A percentile compares a stretch with the other conserved stretches of the same genome.
phyloP scores from a whole-genome alignment of 2,888 invertebrate species.

The Ormyrus thymus region DNA sequence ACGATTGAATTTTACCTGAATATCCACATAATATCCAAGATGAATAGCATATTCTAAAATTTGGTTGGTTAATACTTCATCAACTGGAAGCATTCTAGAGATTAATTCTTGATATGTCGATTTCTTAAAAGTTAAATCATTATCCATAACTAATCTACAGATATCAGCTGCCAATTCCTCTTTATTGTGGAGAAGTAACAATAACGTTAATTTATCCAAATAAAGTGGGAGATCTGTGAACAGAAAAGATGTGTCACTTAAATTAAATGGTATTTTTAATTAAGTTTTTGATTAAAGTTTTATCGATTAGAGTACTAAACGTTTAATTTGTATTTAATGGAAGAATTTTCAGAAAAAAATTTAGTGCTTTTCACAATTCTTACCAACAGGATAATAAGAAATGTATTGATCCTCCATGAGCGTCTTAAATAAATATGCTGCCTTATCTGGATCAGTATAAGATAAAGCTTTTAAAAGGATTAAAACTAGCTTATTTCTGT shows the following conservation, averaged over 20 bases:
- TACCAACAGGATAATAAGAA: conserved; percentile 65
- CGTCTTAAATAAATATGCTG: conserved; percentile 61
- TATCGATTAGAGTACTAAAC: too few relatives aligned
- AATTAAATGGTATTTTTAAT: too few relatives aligned
- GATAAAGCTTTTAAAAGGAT: conserved; percentile 63
- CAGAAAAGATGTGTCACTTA: background rate
- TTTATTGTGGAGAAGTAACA: conserved; percentile 51
- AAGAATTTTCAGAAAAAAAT: too few relatives aligned
- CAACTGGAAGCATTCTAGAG: conserved; percentile 57
- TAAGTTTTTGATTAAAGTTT: too few relatives aligned
- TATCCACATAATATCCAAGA: conserved; percentile 62
- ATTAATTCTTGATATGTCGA: conserved; percentile 60
- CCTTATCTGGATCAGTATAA: conserved; percentile 58
- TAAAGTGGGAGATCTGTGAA: conserved; percentile 59
- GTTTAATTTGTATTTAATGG: too few relatives aligned
- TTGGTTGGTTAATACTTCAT: conserved; percentile 61
- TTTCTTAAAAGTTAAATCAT: conserved; percentile 57
- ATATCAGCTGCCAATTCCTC: conserved; percentile 56
- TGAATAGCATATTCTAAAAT: conserved; percentile 62
- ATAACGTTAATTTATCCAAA: conserved; percentile 62
- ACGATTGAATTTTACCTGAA: conserved; percentile 58
- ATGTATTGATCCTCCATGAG: conserved; percentile 63
- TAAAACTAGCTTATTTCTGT: conserved; percentile 60
- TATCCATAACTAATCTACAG: conserved; percentile 58
- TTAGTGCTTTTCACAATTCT: conserved; percentile 32